Conservation (phyloP, 2,797 vertebrate genomes). For the Borostomias antarcticus region DNA sequence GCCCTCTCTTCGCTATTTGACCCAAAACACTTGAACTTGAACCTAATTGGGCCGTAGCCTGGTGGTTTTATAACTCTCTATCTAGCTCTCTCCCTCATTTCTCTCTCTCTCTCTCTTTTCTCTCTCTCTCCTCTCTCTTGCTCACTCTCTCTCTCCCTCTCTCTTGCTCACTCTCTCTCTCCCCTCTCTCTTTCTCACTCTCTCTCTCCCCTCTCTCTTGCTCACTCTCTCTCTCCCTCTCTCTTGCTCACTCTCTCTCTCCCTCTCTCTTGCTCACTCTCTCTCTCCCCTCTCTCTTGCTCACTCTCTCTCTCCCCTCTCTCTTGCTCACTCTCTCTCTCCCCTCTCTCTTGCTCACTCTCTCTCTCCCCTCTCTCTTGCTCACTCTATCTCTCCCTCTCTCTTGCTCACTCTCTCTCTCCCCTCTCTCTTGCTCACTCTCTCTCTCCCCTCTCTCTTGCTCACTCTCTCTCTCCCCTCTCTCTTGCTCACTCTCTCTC, state of each 20-base stretch:
- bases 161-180: neutral
- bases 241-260: neutral
- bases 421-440: neutral
- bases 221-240: neutral
- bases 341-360: neutral
- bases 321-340: too few relatives aligned
- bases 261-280: neutral
- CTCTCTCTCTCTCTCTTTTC: neutral
- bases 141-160: neutral
- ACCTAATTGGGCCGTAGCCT: too few relatives aligned
- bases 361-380: too few relatives aligned
- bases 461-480: neutral
- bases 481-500: neutral
- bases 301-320: neutral
- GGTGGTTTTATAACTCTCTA: neutral
- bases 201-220: too few relatives aligned
- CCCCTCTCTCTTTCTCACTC: too few relatives aligned
- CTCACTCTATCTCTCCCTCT: neutral
- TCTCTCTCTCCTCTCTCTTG: neutral
- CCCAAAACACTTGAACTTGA: too few relatives aligned
- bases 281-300: neutral
- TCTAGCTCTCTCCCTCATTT: neutral
- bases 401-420: neutral
- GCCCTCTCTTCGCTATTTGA: too few relatives aligned
- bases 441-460: neutral